Percentiles rank a stretch among this genome's conserved stretches.
Evolutionary conservation across 1,140 invertebrate genomes (phyloP).

Genomic region (Drosophila murphyi): DNA sequence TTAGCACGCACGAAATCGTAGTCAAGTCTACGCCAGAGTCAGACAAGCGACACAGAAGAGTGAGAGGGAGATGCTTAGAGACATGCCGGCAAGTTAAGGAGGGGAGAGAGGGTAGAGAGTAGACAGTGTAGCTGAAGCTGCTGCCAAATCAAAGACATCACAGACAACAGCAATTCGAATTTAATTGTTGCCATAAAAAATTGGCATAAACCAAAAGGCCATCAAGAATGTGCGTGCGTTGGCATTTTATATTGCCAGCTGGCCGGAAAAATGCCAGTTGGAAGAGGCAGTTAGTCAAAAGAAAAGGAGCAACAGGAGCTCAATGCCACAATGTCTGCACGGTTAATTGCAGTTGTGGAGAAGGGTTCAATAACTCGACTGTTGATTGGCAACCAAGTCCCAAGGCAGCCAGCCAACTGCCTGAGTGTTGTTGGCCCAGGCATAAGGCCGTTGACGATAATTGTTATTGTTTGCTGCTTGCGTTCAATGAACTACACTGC

Average conservation of each 20-base stretch:
- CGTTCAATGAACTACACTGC: conserved; percentile 53
- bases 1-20: conserved; percentile 51
- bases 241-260: conserved; percentile 32
- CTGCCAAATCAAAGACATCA: conserved; percentile 64
- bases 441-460: conserved; percentile 46
- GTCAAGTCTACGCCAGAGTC: conserved; percentile 20
- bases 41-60: not conserved
- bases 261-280: not conserved
- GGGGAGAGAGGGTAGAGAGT: conserved; percentile 8
- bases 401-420: conserved; percentile 13
- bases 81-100: not conserved
- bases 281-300: not conserved
- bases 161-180: conserved; percentile 68
- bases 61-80: conserved; percentile 3
- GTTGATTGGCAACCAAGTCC: conserved; percentile 63
- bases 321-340: conserved; percentile 35
- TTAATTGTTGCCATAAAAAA: conserved; percentile 76
- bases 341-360: conserved; percentile 52
- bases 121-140: not conserved
- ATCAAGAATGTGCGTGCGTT: conserved; percentile 42
- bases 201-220: conserved; percentile 32
- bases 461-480: conserved; percentile 38
- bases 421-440: conserved; percentile 30
- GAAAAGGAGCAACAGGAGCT: conserved; percentile 57
- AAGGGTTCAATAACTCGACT: conserved; percentile 67